A percentile compares a stretch with the other conserved stretches of the same genome.
Conservation (phyloP, 2,113 vertebrate genomes). For the Caretta caretta region DNA sequence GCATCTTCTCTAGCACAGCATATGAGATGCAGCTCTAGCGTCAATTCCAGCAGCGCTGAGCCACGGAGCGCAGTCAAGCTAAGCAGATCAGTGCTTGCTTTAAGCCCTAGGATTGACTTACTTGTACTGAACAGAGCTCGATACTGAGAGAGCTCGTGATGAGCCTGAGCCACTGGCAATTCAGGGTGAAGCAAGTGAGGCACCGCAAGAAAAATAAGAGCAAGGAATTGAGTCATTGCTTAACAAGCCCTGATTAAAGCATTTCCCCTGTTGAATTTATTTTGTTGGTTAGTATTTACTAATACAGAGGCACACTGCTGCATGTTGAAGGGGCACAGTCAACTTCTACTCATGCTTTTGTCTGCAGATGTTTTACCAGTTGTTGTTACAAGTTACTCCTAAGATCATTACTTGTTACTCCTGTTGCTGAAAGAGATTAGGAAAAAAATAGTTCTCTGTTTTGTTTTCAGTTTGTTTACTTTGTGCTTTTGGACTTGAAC, state of each 20-base stretch:
- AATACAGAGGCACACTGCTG: neutral
- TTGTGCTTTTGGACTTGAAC: neutral
- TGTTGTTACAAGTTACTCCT: neutral
- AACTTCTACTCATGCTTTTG: neutral
- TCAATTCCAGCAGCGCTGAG: neutral
- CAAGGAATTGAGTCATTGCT: neutral
- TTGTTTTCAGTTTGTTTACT: neutral
- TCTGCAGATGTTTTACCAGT: neutral
- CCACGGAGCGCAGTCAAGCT: neutral
- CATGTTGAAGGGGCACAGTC: neutral
- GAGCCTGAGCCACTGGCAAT: accelerated
- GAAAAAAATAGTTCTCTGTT: neutral
- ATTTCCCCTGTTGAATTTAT: neutral
- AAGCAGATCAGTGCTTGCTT: neutral
- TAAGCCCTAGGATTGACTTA: no score
- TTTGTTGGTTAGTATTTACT: neutral
- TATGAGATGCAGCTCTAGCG: neutral
- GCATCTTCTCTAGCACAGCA: neutral
- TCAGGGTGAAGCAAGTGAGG: neutral
- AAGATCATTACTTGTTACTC: neutral
- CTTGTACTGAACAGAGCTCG: neutral
- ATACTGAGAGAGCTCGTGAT: neutral
- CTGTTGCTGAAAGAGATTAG: neutral
- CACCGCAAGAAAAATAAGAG: neutral
- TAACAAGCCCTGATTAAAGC: neutral